Percentiles rank a stretch among this genome's conserved stretches.
Evolutionary conservation across 2,888 invertebrate genomes (phyloP).

Genomic region (Microctonus aethiopoides): DNA sequence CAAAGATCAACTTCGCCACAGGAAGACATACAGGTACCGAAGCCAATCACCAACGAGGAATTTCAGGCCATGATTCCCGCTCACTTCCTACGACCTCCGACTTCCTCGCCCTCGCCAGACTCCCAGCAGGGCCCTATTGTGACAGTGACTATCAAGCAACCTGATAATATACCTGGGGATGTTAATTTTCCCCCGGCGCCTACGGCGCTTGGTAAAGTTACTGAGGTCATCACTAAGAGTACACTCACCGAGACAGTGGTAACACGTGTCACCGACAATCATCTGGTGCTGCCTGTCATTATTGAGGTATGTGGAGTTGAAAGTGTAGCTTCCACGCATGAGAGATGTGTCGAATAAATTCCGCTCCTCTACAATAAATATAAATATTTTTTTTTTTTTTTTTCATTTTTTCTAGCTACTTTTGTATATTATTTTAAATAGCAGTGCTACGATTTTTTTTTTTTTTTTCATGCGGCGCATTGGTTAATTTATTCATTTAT

Average conservation of each 20-base stretch:
- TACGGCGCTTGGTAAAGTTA: slow-evolving; percentile 85
- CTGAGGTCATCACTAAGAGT: slow-evolving; percentile 95
- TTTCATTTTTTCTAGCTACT: neutral
- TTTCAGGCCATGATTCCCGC: slow-evolving; percentile 95
- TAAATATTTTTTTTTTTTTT: neutral
- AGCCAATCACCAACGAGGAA: slow-evolving; percentile 92
- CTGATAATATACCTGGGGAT: slow-evolving; percentile 73
- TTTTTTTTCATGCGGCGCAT: neutral
- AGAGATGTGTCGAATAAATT: slow-evolving; percentile 26
- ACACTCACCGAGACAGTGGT: slow-evolving; percentile 95
- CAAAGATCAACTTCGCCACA: slow-evolving; percentile 68
- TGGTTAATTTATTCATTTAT: neutral
- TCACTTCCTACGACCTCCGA: slow-evolving; percentile 78
- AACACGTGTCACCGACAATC: slow-evolving; percentile 93
- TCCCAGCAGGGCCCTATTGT: slow-evolving; percentile 72
- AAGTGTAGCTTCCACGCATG: slow-evolving; percentile 9
- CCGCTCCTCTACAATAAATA: neutral
- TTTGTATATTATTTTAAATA: slow-evolving; percentile 1
- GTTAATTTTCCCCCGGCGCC: slow-evolving; percentile 85
- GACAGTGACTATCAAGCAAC: slow-evolving; percentile 87
- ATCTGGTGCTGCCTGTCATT: slow-evolving; percentile 85
- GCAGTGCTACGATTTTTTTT: slow-evolving; percentile 17
- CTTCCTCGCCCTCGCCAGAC: slow-evolving; percentile 65
- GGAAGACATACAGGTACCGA: slow-evolving; percentile 75
- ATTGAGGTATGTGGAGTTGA: slow-evolving; percentile 79